Percentiles rank a stretch among this genome's conserved stretches.
phyloP scores from a whole-genome alignment of 2,113 vertebrate genomes.

The Psettodes erumei region DNA sequence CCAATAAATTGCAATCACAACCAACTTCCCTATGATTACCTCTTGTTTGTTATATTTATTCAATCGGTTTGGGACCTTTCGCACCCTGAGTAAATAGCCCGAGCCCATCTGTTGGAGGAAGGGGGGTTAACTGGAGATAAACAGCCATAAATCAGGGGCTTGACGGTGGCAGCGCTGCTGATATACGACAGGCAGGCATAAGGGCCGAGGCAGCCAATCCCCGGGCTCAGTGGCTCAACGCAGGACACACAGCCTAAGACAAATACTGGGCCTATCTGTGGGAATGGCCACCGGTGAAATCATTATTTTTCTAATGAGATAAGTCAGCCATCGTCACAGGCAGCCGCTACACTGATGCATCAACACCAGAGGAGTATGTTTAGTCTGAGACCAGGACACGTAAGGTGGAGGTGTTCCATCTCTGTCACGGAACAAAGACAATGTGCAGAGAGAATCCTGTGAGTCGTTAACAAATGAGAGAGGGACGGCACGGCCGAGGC shows the following conservation, averaged over 20 bases:
- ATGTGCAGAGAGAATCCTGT: slow-evolving; percentile 23
- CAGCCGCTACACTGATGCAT: slow-evolving; percentile 63
- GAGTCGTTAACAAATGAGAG: slow-evolving; percentile 14
- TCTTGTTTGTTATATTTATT: slow-evolving; percentile 76
- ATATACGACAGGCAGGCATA: slow-evolving; percentile 80
- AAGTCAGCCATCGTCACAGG: slow-evolving; percentile 66
- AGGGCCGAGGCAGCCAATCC: slow-evolving; percentile 53
- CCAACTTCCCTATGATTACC: slow-evolving; percentile 56
- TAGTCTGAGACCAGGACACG: slow-evolving; percentile 76
- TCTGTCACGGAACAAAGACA: slow-evolving; percentile 63
- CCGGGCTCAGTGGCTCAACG: slow-evolving; percentile 33
- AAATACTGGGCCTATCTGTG: slow-evolving; percentile 80
- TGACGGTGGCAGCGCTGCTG: slow-evolving; percentile 75
- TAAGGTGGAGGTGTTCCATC: slow-evolving; percentile 79
- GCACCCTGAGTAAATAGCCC: slow-evolving; percentile 80
- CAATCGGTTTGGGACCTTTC: slow-evolving; percentile 62
- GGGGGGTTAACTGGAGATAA: slow-evolving; percentile 72
- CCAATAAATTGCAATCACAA: slow-evolving; percentile 77
- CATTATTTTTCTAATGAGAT: slow-evolving; percentile 85
- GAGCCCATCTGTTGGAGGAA: slow-evolving; percentile 79
- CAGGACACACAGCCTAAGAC: slow-evolving; percentile 65
- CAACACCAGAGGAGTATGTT: slow-evolving; percentile 78
- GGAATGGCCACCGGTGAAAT: slow-evolving; percentile 78
- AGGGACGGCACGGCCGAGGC: not conserved
- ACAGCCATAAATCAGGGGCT: slow-evolving; percentile 78